Percentiles rank a stretch among this genome's conserved stretches.
Evolutionary conservation across 2,888 invertebrate genomes (phyloP).

Genomic region (Drosophila ustulata): DNA sequence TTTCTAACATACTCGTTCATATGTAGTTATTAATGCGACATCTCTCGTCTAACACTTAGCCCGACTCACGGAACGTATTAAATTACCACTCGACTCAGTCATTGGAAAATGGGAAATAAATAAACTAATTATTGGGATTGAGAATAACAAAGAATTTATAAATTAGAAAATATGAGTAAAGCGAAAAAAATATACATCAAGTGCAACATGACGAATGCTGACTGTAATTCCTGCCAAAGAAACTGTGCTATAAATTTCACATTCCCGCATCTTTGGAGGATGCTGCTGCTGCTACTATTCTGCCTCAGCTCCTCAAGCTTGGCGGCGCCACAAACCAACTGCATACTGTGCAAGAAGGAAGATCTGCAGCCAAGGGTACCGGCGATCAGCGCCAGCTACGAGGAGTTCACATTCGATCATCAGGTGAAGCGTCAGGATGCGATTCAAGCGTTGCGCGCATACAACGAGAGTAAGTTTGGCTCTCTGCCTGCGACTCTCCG

Average conservation of each 20-base stretch:
- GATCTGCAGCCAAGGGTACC: constrained; percentile 69
- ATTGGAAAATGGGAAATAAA: constrained; percentile 16
- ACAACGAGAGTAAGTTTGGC: constrained; percentile 80
- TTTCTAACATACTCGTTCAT: constrained; percentile 35
- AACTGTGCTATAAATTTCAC: constrained; percentile 14
- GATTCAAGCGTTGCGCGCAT: constrained; percentile 73
- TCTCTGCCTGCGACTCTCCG: not conserved
- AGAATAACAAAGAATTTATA: constrained; percentile 34
- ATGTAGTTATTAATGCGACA: constrained; percentile 18
- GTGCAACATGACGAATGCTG: constrained; percentile 18
- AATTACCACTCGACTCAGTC: constrained; percentile 37
- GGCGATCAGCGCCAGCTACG: constrained; percentile 64
- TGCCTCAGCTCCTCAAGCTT: constrained; percentile 19
- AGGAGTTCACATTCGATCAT: constrained; percentile 84
- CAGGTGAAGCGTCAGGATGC: constrained; percentile 83
- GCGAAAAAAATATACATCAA: constrained; percentile 16
- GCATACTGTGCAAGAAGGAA: constrained; percentile 79
- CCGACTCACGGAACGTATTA: constrained; percentile 54
- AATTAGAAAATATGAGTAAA: constrained; percentile 29
- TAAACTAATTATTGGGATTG: constrained; percentile 48
- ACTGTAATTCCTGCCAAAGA: constrained; percentile 40
- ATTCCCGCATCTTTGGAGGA: constrained; percentile 36
- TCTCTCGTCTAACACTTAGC: constrained; percentile 40
- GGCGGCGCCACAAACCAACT: constrained; percentile 78
- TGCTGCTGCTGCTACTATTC: constrained; percentile 24